Conservation (phyloP, 2,113 vertebrate species). For the Rhinolophus sinicus region DNA sequence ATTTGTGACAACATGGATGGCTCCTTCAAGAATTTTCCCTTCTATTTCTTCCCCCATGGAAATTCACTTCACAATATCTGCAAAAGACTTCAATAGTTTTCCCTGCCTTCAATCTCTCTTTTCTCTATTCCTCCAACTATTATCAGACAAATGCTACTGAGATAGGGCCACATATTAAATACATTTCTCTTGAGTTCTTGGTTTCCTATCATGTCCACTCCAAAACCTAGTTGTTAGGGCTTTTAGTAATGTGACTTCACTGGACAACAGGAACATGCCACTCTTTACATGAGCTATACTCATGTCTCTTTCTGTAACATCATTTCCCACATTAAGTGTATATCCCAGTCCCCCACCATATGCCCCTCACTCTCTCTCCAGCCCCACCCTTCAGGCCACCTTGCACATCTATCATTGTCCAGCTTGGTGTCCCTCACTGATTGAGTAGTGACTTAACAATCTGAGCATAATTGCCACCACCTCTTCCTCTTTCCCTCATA, state of each 20-base stretch:
- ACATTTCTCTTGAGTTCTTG: background rate
- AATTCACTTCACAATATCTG: background rate
- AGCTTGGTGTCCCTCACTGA: no score
- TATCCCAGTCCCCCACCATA: no score
- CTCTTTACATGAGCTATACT: background rate
- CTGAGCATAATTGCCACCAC: background rate
- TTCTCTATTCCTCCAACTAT: background rate
- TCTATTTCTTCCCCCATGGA: background rate
- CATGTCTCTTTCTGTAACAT: background rate
- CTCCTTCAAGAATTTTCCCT: background rate
- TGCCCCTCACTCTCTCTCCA: background rate
- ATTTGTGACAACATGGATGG: no score
- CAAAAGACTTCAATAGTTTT: background rate
- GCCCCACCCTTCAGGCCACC: background rate
- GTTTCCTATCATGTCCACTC: background rate
- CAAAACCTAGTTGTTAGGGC: background rate
- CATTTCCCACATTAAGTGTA: background rate
- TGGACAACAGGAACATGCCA: background rate
- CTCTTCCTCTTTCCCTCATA: background rate
- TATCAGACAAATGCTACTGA: background rate
- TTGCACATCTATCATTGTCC: background rate
- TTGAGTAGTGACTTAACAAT: background rate
- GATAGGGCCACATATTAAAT: background rate
- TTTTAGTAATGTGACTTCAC: background rate
- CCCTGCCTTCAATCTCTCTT: background rate